Base-by-base conservation (phyloP, 2,888 invertebrate species). In the Sarcophaga variegata region DNA sequence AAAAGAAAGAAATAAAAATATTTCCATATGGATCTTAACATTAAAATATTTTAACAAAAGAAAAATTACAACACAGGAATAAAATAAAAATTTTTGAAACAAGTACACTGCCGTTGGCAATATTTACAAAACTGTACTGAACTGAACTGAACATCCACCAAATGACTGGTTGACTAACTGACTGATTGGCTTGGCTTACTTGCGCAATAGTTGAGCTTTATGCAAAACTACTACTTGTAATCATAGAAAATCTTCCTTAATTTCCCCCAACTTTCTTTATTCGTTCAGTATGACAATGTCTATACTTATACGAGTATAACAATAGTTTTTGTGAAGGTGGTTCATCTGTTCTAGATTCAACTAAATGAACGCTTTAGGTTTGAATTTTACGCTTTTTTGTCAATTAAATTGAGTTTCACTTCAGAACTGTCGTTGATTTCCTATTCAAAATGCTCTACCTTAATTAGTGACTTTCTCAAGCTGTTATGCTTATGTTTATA, bases 101-200 rank as follows among this genome's bases (percentile, higher is more conserved):
- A 69, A 88, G 81, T 89, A 85, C 59, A 84, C 69, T 77, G 88
- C 89, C 86, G 76, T 70, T 47, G 90, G 91, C 90, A 90, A 90
- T 90, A 90, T 90, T 90, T 89, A 91, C 91, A 91, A 90, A 91
- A 87, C 85, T 14, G 49, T 2, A 49, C 14, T 14, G 4, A 14
- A 12, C 4, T 5, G 54, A 14, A 54, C 54, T 14, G 54, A 54
- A 54, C 54, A 54, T 54, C 70, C 17, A 37, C 37, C 37, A 8
- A 37, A 37, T 37, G 37, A 37, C 37, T 8, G 8, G 37, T 10
- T 37, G 37, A 37, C 37, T 8, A 37, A 10, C 37, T 37, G 8
- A 37, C 37, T 37, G 37, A 37, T 37, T 37, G 37, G 8, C 10
- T 37, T 37, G 37, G 8, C 10, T 37, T 37, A 37, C 10, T 37